Base-by-base conservation (phyloP, 2,113 vertebrate species). In the Carassius auratus region DNA sequence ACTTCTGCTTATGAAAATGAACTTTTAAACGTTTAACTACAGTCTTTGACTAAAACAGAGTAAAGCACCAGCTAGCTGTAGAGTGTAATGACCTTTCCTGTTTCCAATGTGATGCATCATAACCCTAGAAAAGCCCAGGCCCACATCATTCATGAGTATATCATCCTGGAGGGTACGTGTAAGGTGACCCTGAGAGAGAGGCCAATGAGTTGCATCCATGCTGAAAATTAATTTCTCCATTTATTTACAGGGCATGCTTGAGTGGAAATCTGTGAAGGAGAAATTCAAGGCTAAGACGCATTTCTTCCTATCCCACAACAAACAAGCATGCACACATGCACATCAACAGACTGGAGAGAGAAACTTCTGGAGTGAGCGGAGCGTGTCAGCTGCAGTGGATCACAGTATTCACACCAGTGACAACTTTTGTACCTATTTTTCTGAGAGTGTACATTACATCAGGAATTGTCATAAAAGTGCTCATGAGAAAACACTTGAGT, bases 391-490 rank as follows among this genome's bases (percentile, higher is more conserved):
- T 93, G 92, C 91, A 92, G 93, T 95, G 95, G 89, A 94, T 95
- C 94, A 96, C 94, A 89, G 92, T 93, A 93, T 94, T 95, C 96
- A 95, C 95, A 30, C 30, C 30, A 30, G 30, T 30, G 30, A 30
- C 30, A 1, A 30, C 30, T 30, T 30, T 30, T 30, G 30, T 30
- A 30, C 30, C 30, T 30, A 30, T 30, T 30, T 30, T 30, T 30
- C 30, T 30, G 30, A 30, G 30, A n/a, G n/a, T 30, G 30, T 30
- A 14, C n/a, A 96, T 96, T 95, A 97, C 95, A 91, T 96, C 94
- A 48, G 9, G 45, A 48, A 75, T 95, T 95, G 96, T 95, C 95
- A 96, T 95, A 96, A 93, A 95, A 94, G 93, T 91, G 91, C 92
- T 96, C 91, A 91, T 95, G 94, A 95, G 94, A 93, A 30, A 30